Percentiles rank a stretch among this genome's conserved stretches.
These are phyloP conservation scores for Epistrophella euchroma DNA, from an alignment of 2,888 invertebrate genomes.

Conservation along the genomic window DNA sequence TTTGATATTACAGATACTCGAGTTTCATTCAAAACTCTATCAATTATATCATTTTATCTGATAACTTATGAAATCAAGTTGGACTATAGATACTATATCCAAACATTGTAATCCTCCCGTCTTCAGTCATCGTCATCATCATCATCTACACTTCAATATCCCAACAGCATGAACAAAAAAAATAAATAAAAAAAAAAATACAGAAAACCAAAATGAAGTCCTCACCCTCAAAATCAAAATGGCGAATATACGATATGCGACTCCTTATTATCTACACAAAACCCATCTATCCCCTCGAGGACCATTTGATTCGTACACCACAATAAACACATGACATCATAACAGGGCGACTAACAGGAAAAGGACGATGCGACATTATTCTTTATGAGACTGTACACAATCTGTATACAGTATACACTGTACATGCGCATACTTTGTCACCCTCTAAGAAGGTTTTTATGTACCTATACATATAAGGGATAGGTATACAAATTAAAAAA, in stretches of 20 bases:
- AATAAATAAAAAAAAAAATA: not conserved
- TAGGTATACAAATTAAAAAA: not conserved
- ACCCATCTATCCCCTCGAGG: conserved; percentile 44
- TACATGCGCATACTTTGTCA: conserved; percentile 74
- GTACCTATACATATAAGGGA: conserved; percentile 30
- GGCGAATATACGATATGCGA: conserved; percentile 55
- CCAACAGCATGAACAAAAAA: not conserved
- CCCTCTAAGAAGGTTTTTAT: conserved; percentile 64
- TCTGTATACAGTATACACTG: conserved; percentile 26
- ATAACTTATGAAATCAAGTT: too few species aligned
- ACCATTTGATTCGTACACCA: conserved; percentile 61
- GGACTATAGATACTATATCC: too few species aligned
- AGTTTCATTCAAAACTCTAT: too few species aligned
- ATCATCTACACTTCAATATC: not conserved
- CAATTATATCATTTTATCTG: too few species aligned
- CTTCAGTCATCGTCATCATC: not conserved
- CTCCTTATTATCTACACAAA: conserved; percentile 25
- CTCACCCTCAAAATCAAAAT: conserved; percentile 63
- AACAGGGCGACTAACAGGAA: conserved; percentile 43
- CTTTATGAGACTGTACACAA: conserved; percentile 31
- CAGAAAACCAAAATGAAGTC: conserved; percentile 52
- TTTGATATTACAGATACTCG: too few species aligned
- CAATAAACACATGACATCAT: conserved; percentile 42
- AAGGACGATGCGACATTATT: conserved; percentile 74
- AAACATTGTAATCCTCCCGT: too few species aligned